phyloP scores from a whole-genome alignment of 2,888 invertebrate species.

The Acleris literana region DNA sequence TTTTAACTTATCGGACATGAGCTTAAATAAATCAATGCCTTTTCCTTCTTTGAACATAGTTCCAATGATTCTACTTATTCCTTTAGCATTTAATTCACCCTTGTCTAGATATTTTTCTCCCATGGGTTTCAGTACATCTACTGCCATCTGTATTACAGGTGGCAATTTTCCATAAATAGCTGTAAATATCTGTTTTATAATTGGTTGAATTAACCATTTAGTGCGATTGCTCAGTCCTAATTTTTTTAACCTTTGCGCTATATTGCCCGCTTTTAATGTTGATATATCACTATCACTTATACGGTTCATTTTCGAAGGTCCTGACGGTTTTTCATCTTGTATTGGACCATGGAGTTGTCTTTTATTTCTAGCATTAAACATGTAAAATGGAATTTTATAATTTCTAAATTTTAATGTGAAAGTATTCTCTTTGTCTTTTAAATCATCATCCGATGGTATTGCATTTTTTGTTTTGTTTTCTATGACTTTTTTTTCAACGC shows the following conservation, averaged over 20 bases:
- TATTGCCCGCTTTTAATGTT: not conserved
- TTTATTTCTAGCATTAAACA: not conserved
- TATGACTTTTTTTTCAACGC: not conserved
- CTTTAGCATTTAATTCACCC: not conserved
- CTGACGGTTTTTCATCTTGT: no score
- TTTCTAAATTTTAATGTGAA: not conserved
- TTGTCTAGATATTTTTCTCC: not conserved
- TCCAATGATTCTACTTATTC: not conserved
- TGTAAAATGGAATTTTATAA: not conserved
- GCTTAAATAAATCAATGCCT: not conserved
- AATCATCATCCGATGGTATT: not conserved
- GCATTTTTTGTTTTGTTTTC: not conserved
- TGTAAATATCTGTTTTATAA: not conserved
- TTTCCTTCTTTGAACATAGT: not conserved
- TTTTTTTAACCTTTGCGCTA: not conserved
- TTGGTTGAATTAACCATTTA: not conserved
- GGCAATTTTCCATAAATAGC: slow-evolving; percentile 6
- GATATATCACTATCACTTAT: not conserved
- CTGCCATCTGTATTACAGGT: not conserved
- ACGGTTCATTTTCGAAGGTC: not conserved
- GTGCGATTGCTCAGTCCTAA: not conserved
- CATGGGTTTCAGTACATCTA: not conserved
- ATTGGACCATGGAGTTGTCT: no score
- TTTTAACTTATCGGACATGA: slow-evolving; percentile 2
- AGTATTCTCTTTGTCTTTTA: not conserved